Conservation (phyloP, 2,113 vertebrate species). For the Mustela nigripes region DNA sequence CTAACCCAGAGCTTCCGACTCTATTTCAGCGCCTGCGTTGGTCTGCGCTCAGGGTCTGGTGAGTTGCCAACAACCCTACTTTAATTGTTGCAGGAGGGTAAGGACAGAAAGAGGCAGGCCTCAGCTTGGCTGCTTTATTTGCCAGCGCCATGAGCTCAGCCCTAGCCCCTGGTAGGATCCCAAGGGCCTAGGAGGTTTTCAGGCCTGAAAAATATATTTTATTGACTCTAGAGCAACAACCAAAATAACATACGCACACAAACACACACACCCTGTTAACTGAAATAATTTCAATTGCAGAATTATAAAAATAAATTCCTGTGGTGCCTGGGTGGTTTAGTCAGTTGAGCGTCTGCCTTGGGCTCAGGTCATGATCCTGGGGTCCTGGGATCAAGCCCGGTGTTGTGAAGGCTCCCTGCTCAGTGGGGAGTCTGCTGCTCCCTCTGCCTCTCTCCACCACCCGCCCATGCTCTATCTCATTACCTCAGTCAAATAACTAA, state of each 20-base stretch:
- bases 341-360: background rate
- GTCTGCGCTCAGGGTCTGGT: background rate
- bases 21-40: accelerated
- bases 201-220: background rate
- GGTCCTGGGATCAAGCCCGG: background rate
- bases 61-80: background rate
- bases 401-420: background rate
- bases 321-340: background rate
- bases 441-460: background rate
- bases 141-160: background rate
- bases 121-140: background rate
- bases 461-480: background rate
- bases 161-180: background rate
- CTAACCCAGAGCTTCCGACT: background rate
- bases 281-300: background rate
- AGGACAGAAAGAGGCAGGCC: background rate
- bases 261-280: background rate
- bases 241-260: background rate
- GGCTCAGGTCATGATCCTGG: background rate
- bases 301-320: background rate
- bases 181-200: background rate
- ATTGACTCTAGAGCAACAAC: background rate
- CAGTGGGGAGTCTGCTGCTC: background rate
- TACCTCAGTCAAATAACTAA: background rate
- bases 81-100: background rate